A percentile compares a stretch with the other conserved stretches of the same genome.
These are phyloP conservation scores for Callocephalon fimbriatum DNA, from an alignment of 2,113 vertebrate genomes.

Conservation along the genomic window DNA sequence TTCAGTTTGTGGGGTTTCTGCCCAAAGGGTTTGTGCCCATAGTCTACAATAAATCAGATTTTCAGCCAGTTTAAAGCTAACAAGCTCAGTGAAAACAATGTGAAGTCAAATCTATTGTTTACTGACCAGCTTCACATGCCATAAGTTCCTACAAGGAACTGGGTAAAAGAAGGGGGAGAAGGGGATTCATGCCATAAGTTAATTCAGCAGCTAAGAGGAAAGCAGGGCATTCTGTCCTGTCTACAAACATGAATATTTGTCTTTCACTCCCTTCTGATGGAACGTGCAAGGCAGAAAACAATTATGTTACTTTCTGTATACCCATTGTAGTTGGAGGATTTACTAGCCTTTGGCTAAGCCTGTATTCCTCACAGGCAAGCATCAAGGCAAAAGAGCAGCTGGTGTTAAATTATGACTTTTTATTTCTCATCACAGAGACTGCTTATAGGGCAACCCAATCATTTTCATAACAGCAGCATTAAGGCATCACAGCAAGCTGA, in stretches of 20 bases:
- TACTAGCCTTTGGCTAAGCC: background rate
- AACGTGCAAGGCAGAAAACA: background rate
- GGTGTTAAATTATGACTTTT: background rate
- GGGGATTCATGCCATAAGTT: background rate
- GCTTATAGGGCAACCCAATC: background rate
- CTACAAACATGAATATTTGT: background rate
- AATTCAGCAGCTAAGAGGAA: background rate
- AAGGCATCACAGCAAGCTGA: background rate
- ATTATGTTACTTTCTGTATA: background rate
- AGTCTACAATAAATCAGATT: background rate
- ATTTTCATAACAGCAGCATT: background rate
- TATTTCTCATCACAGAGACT: background rate
- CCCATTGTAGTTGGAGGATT: background rate
- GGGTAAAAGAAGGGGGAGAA: background rate
- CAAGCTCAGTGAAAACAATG: background rate
- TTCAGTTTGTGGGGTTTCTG: background rate
- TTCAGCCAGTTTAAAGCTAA: background rate
- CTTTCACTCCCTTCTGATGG: background rate
- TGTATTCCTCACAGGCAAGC: background rate
- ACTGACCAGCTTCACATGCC: background rate
- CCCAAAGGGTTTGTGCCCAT: background rate
- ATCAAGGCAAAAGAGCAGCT: background rate
- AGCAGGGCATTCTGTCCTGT: background rate
- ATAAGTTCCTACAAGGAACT: background rate
- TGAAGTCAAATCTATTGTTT: background rate